Evolutionary conservation across 2,113 vertebrate genomes (phyloP), one percentile per base, ranked within the genome.

Genomic region (Mystacornis crossleyi): DNA sequence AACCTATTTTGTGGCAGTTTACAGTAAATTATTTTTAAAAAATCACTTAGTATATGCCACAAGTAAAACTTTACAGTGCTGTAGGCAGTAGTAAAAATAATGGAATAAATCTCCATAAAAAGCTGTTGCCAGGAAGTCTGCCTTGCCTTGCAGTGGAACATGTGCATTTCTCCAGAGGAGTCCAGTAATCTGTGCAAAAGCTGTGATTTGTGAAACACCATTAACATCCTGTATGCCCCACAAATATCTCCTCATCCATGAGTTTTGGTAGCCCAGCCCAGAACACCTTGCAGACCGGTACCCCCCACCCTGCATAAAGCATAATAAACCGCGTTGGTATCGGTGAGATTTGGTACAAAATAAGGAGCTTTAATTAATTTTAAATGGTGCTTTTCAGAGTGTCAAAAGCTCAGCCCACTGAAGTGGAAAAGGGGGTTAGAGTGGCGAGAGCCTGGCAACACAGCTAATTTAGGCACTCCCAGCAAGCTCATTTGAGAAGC

Each of bases 291-390:
- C 83, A 75, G 88, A 83, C 89, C 91, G 73, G 94, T 92, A 90
- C 54, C 89, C 71, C 53, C 40, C 29, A 51, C 67, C 57, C 95
- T 91, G 95, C 96, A 95, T 92, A 97, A 97, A 97, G 95, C 95
- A 96, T 97, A 98, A 97, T 97, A 96, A 97, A 97, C 86, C 48
- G 93, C 84, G 96, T 91, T 67, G 47, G 88, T 94, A 97, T 93
- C 33, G 48, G 95, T 87, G 95, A 98, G 98, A 98, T 98, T 98
- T 98, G 97, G 97, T 98, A 96, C 97, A 97, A 98, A 98, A 97
- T 98, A 98, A 98, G 98, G 98, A 99, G 98, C 98, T 99, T 99
- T 99, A 99, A 99, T 99, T 99, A 99, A 99, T 99, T 99, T 99
- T 99, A 99, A 99, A 99, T 99, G 98, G 99, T 99, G 99, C 99